Percentiles rank a stretch among this genome's conserved stretches.
Evolutionary conservation across 2,113 vertebrate genomes (phyloP).

Genomic region (Jacana jacana): DNA sequence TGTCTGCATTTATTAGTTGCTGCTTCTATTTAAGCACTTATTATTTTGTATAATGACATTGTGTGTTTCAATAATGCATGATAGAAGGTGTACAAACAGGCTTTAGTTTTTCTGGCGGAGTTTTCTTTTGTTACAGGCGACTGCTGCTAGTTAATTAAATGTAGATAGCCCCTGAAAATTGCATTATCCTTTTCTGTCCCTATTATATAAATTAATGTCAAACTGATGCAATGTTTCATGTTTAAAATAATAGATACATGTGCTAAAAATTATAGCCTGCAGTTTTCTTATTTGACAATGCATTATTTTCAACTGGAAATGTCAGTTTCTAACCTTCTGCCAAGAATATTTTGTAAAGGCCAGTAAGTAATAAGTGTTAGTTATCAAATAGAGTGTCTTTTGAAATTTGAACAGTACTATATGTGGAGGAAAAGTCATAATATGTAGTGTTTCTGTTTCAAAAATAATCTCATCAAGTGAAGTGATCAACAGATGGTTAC

Average conservation of each 20-base stretch:
- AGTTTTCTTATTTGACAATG: conserved; percentile 75
- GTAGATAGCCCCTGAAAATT: conserved; percentile 72
- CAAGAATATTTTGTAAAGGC: conserved; percentile 56
- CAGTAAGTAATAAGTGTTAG: conserved; percentile 62
- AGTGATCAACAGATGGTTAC: background rate
- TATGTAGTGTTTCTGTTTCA: background rate
- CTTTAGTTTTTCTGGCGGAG: conserved; percentile 51
- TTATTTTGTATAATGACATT: conserved; percentile 68
- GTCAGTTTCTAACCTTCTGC: conserved; percentile 67
- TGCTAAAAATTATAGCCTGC: conserved; percentile 77
- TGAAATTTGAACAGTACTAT: conserved; percentile 27
- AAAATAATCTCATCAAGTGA: background rate
- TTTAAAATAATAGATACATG: conserved; percentile 79
- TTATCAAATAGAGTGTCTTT: conserved; percentile 61
- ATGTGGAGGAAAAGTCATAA: background rate
- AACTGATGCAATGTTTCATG: conserved; percentile 71
- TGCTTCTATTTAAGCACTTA: conserved; percentile 61
- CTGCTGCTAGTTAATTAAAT: conserved; percentile 76
- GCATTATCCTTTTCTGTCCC: conserved; percentile 72
- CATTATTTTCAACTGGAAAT: conserved; percentile 74
- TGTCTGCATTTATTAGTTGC: conserved; percentile 65
- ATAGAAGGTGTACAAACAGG: conserved; percentile 65
- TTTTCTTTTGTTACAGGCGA: conserved; percentile 66
- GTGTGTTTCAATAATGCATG: conserved; percentile 73
- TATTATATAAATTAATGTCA: conserved; percentile 83